Conservation (phyloP, 1,140 invertebrate genomes). For the Tribolium madens region DNA sequence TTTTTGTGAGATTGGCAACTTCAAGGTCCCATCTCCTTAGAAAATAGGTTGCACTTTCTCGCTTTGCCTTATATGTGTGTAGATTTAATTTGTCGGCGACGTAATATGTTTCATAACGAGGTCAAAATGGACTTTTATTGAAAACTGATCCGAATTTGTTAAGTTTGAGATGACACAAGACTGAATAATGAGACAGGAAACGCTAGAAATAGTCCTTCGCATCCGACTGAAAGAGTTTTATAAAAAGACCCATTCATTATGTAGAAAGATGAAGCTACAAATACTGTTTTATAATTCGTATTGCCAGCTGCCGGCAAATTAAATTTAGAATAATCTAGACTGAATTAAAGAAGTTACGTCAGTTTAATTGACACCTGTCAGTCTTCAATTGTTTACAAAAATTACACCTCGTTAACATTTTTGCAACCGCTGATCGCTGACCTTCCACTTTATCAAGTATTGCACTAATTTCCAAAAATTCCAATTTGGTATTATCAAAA, state of each 20-base stretch:
- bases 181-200: slow-evolving; percentile 21
- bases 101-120: slow-evolving; percentile 1
- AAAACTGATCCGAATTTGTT: no score
- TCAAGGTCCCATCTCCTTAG: slow-evolving; percentile 10
- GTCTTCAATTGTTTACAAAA: not conserved
- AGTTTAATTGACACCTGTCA: not conserved
- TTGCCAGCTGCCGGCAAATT: not conserved
- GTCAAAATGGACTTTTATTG: not conserved
- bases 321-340: not conserved
- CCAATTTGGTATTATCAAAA: not conserved
- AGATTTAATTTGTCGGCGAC: slow-evolving; percentile 11
- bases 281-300: not conserved
- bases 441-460: not conserved
- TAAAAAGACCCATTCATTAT: slow-evolving; percentile 39
- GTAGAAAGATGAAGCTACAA: slow-evolving; percentile 14
- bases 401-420: not conserved
- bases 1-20: slow-evolving; percentile 1
- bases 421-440: not conserved
- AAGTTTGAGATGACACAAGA: not conserved
- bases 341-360: not conserved
- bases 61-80: slow-evolving; percentile 8
- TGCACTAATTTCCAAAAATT: not conserved
- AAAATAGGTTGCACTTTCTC: slow-evolving; percentile 12
- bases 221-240: slow-evolving; percentile 36
- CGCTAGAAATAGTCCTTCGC: slow-evolving; percentile 27